phyloP scores from a whole-genome alignment of 2,888 invertebrate species.

The Cinara cedri region DNA sequence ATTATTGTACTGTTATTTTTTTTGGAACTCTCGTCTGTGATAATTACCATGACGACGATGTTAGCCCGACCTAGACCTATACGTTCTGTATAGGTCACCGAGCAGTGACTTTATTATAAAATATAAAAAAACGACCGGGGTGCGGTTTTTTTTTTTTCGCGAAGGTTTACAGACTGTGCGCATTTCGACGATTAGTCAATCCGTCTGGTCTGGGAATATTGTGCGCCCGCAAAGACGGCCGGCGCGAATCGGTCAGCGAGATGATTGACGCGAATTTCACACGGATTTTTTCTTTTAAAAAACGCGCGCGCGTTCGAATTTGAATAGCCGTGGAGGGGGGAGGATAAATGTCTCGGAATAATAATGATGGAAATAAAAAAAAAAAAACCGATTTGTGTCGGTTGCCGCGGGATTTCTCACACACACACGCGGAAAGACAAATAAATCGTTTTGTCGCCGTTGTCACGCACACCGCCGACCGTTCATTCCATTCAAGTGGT shows the following conservation, averaged over 20 bases:
- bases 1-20: background rate
- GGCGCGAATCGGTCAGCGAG: slow-evolving; percentile 9
- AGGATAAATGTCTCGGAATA: background rate
- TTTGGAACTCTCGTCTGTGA: background rate
- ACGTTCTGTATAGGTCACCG: background rate
- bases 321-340: too few relatives aligned
- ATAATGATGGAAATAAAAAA: background rate
- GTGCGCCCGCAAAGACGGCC: background rate
- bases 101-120: too few relatives aligned
- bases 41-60: background rate
- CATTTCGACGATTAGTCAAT: too few relatives aligned
- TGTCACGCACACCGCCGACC: background rate
- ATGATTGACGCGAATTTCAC: background rate
- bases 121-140: too few relatives aligned
- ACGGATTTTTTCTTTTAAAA: too few relatives aligned
- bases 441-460: too few relatives aligned
- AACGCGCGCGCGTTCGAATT: too few relatives aligned
- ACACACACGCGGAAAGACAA: too few relatives aligned
- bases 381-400: too few relatives aligned
- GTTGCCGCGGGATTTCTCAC: too few relatives aligned
- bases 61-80: background rate
- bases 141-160: background rate
- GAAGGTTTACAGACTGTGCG: too few relatives aligned
- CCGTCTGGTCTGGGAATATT: too few relatives aligned
- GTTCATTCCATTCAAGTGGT: slow-evolving; percentile 30